Evolutionary conservation across 1,140 invertebrate species (phyloP).

Genomic region (Heliothis virescens): DNA sequence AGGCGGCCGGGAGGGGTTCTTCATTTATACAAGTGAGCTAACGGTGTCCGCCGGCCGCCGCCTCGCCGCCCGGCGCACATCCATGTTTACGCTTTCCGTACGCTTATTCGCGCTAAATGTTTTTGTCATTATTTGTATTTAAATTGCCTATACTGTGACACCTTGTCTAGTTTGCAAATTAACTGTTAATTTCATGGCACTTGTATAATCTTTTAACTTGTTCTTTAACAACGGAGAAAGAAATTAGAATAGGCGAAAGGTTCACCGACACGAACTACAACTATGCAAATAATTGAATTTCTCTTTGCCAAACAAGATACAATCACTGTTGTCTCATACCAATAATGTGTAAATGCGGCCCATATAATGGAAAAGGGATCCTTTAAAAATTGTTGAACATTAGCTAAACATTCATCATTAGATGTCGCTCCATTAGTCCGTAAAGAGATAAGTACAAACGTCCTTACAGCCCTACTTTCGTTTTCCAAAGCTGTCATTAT

Average conservation of each 20-base stretch:
- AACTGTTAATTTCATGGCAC: conserved; percentile 29
- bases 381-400: no score
- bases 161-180: conserved; percentile 30
- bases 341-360: no score
- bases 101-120: conserved; percentile 64
- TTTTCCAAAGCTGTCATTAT: neutral
- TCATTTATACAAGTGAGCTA: conserved; percentile 75
- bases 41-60: conserved; percentile 65
- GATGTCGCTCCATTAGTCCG: no score
- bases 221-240: neutral
- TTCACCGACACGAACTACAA: no score
- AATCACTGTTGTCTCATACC: no score
- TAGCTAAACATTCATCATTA: no score
- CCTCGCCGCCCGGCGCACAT: conserved; percentile 37
- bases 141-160: conserved; percentile 28
- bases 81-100: conserved; percentile 60
- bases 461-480: neutral
- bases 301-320: no score
- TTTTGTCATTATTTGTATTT: conserved; percentile 78
- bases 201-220: neutral
- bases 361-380: no score
- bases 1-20: conserved; percentile 54
- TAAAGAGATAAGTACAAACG: no score
- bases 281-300: no score
- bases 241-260: no score